Evolutionary conservation across 2,888 invertebrate genomes (phyloP).

Genomic region (Apodemia zela): DNA sequence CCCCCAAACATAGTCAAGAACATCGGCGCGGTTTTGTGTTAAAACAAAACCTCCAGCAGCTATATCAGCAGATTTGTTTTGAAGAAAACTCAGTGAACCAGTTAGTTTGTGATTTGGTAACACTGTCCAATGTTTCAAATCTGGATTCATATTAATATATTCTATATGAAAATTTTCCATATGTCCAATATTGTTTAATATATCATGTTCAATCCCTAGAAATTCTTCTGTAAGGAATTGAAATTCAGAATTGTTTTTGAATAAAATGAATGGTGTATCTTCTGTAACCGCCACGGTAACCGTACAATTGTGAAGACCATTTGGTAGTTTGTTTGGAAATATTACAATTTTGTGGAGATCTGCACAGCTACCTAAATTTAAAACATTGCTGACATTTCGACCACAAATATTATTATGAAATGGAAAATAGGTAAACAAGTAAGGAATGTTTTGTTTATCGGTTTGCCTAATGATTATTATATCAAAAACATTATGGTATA

Average conservation of each 20-base stretch:
- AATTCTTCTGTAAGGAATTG: background rate
- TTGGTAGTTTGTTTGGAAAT: conserved; percentile 8
- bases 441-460: background rate
- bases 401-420: background rate
- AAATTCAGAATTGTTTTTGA: background rate
- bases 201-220: background rate
- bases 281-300: background rate
- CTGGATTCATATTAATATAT: background rate
- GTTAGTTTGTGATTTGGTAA: background rate
- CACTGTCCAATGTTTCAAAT: background rate
- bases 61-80: conserved; percentile 4
- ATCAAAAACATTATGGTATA: background rate
- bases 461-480: background rate
- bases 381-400: background rate
- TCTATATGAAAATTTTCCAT: background rate
- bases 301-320: background rate
- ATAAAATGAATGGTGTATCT: background rate
- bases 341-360: background rate
- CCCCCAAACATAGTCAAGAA: conserved; percentile 5
- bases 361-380: background rate
- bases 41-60: background rate
- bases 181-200: background rate
- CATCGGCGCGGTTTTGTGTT: background rate
- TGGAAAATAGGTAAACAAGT: background rate
- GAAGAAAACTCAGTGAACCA: background rate